These are phyloP conservation scores for Trigoniulus corallinus DNA, from an alignment of 1,140 invertebrate species.

Conservation along the genomic window DNA sequence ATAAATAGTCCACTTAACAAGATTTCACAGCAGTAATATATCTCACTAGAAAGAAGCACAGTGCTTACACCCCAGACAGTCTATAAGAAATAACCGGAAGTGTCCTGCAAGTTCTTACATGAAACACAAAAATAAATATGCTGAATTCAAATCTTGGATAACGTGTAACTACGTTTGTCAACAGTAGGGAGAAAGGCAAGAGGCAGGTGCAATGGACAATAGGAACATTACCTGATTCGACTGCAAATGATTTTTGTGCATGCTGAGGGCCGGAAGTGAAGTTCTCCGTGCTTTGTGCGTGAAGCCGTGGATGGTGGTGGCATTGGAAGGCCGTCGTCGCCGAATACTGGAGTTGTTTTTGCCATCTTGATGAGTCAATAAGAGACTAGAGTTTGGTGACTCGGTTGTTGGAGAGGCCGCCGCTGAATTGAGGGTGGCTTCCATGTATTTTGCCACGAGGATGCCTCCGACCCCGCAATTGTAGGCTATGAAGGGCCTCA, in stretches of 20 bases:
- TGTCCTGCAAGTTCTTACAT: too few species aligned
- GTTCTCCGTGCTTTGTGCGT: constrained; percentile 22
- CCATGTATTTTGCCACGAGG: constrained; percentile 26
- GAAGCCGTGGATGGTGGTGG: constrained; percentile 21
- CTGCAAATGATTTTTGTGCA: constrained; percentile 21
- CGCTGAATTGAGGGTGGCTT: constrained; percentile 15
- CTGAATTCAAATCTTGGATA: too few species aligned
- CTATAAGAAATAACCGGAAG: too few species aligned
- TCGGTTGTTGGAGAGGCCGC: not conserved
- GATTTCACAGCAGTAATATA: too few species aligned
- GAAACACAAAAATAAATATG: too few species aligned
- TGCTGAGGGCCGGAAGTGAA: constrained; percentile 24
- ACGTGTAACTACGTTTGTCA: too few species aligned
- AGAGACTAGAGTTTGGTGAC: not conserved
- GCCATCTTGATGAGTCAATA: constrained; percentile 21
- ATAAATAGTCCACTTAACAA: too few species aligned
- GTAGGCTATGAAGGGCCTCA: constrained; percentile 24
- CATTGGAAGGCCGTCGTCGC: constrained; percentile 20
- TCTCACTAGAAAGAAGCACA: too few species aligned
- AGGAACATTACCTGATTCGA: not conserved
- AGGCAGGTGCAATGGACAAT: not conserved
- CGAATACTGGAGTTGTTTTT: constrained; percentile 25
- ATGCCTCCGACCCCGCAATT: constrained; percentile 23
- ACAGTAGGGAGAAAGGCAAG: not conserved
- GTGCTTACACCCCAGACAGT: too few species aligned